A percentile compares a stretch with the other conserved stretches of the same genome.
Evolutionary conservation across 2,888 invertebrate species (phyloP).

Genomic region (Taphrorychus bicolor): DNA sequence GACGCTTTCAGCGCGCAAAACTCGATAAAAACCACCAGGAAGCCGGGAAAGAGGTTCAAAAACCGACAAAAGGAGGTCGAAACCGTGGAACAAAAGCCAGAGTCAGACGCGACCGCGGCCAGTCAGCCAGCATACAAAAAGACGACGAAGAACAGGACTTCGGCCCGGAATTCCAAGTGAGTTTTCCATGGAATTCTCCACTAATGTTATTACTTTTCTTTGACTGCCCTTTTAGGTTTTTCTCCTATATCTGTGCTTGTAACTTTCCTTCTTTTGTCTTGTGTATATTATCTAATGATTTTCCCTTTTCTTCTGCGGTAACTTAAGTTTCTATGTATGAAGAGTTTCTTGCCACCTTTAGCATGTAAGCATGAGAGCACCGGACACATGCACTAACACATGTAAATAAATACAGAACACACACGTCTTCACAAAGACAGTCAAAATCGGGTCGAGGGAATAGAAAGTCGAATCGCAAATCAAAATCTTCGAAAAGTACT

Average conservation of each 20-base stretch:
- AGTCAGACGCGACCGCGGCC: conserved; percentile 43
- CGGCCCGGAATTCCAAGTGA: conserved; percentile 60
- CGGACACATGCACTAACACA: conserved; percentile 52
- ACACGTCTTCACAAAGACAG: conserved; percentile 55
- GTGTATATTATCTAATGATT: background rate
- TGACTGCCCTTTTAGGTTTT: conserved; percentile 6
- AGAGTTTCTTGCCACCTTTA: background rate
- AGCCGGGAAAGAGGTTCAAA: conserved; percentile 65
- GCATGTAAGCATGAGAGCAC: conserved; percentile 36
- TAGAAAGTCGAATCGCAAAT: conserved; percentile 48
- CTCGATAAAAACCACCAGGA: conserved; percentile 61
- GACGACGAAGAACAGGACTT: conserved; percentile 42
- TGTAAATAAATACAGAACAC: conserved; percentile 60
- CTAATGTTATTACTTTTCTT: too few relatives aligned
- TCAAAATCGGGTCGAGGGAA: conserved; percentile 58
- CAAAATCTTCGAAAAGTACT: conserved; percentile 54
- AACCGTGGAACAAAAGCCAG: conserved; percentile 51
- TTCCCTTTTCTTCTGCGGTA: background rate
- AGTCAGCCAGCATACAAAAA: conserved; percentile 29
- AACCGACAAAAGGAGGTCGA: conserved; percentile 63
- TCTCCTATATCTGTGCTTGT: background rate
- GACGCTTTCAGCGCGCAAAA: conserved; percentile 62
- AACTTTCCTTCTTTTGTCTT: too few relatives aligned
- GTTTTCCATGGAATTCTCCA: too few relatives aligned
- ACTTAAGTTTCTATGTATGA: background rate